phyloP scores from a whole-genome alignment of 2,797 vertebrate species.

The Hypotaenidia philippensis region DNA sequence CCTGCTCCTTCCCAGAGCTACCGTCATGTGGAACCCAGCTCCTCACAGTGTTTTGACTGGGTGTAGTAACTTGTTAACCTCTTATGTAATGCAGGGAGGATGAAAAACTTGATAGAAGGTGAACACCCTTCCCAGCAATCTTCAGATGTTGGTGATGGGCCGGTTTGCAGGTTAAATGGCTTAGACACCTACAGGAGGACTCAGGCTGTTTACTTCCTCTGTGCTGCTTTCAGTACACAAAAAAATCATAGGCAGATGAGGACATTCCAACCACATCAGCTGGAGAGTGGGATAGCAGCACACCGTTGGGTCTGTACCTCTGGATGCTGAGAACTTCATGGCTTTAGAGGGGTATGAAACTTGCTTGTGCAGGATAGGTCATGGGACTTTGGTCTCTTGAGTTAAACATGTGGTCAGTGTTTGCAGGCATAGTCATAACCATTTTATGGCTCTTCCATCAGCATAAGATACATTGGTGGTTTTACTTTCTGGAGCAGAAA shows the following conservation, averaged over 20 bases:
- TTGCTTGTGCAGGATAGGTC: background rate
- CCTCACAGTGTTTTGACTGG: background rate
- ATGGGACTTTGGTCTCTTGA: background rate
- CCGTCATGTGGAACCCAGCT: background rate
- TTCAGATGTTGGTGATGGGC: background rate
- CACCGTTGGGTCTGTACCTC: background rate
- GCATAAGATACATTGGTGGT: background rate
- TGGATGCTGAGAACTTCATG: background rate
- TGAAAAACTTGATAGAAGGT: constrained; percentile 17
- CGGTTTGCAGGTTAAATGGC: background rate
- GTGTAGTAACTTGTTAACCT: background rate
- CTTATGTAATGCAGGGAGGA: constrained; percentile 16
- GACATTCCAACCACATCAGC: rapidly evolving
- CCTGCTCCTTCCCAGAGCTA: background rate
- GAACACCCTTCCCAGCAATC: constrained; percentile 12
- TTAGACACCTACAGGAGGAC: background rate
- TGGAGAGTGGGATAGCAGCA: background rate
- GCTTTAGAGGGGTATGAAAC: background rate
- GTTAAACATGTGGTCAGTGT: background rate
- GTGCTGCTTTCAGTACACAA: background rate
- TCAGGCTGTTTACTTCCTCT: constrained; percentile 7
- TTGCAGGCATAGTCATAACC: background rate
- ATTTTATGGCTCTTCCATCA: background rate
- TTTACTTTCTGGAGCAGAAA: background rate
- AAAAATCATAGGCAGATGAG: background rate